Percentiles rank a stretch among this genome's conserved stretches.
Evolutionary conservation across 2,888 invertebrate species (phyloP).

Genomic region (Drosophila demipolita): DNA sequence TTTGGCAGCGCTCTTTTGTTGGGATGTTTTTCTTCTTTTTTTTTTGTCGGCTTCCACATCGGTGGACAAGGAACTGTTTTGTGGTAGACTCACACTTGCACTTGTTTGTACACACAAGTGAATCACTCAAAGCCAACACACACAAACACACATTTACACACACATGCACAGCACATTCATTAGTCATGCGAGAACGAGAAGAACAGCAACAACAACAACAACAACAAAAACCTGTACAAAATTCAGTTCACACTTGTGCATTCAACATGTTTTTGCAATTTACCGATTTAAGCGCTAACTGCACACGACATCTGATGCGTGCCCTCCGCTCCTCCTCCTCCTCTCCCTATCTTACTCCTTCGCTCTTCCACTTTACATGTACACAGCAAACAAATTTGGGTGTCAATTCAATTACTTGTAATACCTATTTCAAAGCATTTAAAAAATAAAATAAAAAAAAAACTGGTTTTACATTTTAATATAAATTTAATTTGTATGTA

Average conservation of each 20-base stretch:
- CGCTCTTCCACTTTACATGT: neutral
- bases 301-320: slow-evolving; percentile 51
- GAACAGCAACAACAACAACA: slow-evolving; percentile 23
- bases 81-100: slow-evolving; percentile 16
- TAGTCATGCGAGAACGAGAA: slow-evolving; percentile 64
- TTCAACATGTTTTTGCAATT: slow-evolving; percentile 80
- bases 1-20: slow-evolving; percentile 49
- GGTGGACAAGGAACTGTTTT: slow-evolving; percentile 29
- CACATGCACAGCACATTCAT: slow-evolving; percentile 61
- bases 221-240: slow-evolving; percentile 14
- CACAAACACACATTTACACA: slow-evolving; percentile 1
- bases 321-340: neutral
- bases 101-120: slow-evolving; percentile 29
- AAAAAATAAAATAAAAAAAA: neutral
- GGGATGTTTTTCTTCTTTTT: slow-evolving; percentile 35
- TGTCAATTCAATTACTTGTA: neutral
- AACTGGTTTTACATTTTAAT: neutral
- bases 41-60: slow-evolving; percentile 22
- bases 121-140: slow-evolving; percentile 35
- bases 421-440: neutral
- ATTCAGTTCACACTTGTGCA: slow-evolving; percentile 40
- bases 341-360: neutral
- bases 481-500: neutral
- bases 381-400: neutral
- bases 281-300: slow-evolving; percentile 72